Evolutionary conservation across 1,140 invertebrate species (phyloP).

Genomic region (Lanistes nyassanus): DNA sequence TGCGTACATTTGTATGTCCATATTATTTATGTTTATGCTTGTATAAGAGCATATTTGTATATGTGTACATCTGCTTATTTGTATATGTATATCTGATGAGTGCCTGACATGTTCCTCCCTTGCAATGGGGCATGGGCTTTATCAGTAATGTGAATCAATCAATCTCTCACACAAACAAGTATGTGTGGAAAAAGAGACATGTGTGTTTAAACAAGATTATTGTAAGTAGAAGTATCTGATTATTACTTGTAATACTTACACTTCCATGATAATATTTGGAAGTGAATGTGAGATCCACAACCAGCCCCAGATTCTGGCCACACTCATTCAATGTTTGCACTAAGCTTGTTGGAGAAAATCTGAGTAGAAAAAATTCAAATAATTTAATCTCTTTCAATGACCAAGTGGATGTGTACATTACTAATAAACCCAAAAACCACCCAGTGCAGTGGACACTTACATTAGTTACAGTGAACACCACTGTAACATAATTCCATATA

Average conservation of each 20-base stretch:
- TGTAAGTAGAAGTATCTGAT: no score
- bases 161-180: no score
- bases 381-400: background rate
- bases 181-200: background rate
- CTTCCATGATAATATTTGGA: conserved; percentile 73
- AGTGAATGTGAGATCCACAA: conserved; percentile 79
- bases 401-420: no score
- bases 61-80: conserved; percentile 2
- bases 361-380: conserved; percentile 22
- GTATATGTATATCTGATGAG: no score
- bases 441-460: no score
- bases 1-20: conserved; percentile 1
- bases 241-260: conserved; percentile 53
- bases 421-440: no score
- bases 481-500: no score
- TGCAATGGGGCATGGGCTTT: no score
- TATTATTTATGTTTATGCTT: conserved; percentile 5
- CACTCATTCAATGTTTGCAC: conserved; percentile 65
- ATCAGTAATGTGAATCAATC: no score
- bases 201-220: no score
- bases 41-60: conserved; percentile 4
- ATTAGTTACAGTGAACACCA: background rate
- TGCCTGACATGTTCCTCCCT: no score
- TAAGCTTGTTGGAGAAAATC: conserved; percentile 42
- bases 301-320: conserved; percentile 72